Conservation (phyloP, 2,113 vertebrate genomes). For the Gavialis gangeticus region DNA sequence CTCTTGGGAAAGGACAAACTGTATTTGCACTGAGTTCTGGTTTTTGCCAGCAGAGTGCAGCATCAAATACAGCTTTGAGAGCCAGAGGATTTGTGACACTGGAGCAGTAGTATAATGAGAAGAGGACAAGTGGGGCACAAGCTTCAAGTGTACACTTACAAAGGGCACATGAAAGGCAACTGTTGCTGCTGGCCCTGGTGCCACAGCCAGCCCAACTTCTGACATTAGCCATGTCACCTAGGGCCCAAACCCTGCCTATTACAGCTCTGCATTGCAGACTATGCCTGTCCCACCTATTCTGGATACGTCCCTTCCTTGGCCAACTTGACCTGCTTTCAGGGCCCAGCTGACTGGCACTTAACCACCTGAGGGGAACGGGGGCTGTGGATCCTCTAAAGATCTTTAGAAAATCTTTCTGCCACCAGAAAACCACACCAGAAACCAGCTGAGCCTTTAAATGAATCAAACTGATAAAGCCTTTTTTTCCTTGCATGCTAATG, state of each 20-base stretch:
- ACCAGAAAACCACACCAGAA: neutral
- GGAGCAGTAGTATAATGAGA: too few relatives aligned
- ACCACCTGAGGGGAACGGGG: fast-evolving
- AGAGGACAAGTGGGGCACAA: too few relatives aligned
- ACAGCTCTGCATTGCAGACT: too few relatives aligned
- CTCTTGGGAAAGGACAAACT: neutral
- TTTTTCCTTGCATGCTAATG: neutral
- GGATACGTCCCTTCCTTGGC: neutral
- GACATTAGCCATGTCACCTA: too few relatives aligned
- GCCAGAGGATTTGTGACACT: too few relatives aligned
- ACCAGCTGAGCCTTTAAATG: neutral
- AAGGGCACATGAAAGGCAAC: too few relatives aligned
- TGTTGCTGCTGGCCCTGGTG: too few relatives aligned
- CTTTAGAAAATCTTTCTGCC: neutral
- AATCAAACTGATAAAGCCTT: neutral
- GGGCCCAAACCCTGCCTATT: too few relatives aligned
- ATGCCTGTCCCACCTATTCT: neutral
- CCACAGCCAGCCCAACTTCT: too few relatives aligned
- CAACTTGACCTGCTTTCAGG: neutral
- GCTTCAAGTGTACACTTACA: too few relatives aligned
- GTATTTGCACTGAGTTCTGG: neutral
- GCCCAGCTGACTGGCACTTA: neutral
- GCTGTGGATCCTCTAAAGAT: neutral
- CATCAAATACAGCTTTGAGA: fast-evolving
- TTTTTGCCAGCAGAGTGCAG: fast-evolving